Evolutionary conservation across 2,113 vertebrate genomes (phyloP).

Genomic region (Aspidoscelis tigris): DNA sequence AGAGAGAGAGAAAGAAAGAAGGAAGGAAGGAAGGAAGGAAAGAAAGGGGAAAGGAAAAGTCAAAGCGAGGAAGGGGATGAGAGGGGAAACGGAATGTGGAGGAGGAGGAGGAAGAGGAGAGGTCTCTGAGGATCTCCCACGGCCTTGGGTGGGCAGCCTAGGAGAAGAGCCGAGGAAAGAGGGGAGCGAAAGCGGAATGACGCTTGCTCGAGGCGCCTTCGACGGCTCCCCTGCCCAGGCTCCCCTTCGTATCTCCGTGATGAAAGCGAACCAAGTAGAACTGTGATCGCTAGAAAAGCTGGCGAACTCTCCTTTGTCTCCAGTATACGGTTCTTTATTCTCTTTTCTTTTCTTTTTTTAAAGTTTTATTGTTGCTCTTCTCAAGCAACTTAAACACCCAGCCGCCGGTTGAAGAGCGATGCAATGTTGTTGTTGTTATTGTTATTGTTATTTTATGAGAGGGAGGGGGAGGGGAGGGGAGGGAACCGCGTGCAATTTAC

Average conservation of each 20-base stretch:
- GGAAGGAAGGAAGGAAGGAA: background rate
- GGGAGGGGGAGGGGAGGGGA: background rate
- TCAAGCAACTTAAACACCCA: background rate
- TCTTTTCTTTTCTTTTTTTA: background rate
- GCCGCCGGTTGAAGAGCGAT: fast-evolving
- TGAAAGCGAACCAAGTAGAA: background rate
- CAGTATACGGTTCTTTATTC: background rate
- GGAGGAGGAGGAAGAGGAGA: background rate
- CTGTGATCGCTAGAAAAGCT: too few species aligned
- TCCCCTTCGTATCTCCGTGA: too few species aligned
- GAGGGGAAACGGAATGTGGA: background rate
- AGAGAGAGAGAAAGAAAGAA: background rate
- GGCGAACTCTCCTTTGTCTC: background rate
- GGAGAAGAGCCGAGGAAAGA: background rate
- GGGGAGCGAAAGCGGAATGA: background rate
- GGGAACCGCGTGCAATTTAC: conserved; percentile 11
- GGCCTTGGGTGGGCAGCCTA: background rate
- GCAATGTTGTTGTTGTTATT: background rate
- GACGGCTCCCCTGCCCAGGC: background rate
- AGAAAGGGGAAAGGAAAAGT: background rate
- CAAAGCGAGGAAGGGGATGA: background rate
- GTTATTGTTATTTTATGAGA: conserved; percentile 3
- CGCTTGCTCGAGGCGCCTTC: background rate
- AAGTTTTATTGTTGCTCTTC: background rate
- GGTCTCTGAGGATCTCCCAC: background rate